Evolutionary conservation across 2,113 vertebrate genomes (phyloP).

Genomic region (Romanogobio albipinnatus): DNA sequence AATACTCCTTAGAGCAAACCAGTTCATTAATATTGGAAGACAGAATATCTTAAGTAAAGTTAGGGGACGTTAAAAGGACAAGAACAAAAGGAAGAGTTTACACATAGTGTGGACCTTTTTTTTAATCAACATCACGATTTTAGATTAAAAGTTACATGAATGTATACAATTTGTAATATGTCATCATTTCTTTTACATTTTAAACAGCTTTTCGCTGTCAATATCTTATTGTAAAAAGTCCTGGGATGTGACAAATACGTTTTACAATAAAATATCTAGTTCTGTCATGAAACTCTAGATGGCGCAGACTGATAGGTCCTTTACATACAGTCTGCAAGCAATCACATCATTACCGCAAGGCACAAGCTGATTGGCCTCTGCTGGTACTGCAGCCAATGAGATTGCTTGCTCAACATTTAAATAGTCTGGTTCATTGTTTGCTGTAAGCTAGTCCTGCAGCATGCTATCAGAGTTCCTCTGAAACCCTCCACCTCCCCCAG

Average conservation of each 20-base stretch:
- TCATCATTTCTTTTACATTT: neutral
- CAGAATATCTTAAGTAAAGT: neutral
- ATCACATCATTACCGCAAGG: no score
- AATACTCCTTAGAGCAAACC: constrained; percentile 9
- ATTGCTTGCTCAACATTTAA: no score
- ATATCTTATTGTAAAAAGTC: neutral
- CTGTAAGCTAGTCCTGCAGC: no score
- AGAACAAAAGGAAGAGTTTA: neutral
- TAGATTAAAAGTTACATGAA: neutral
- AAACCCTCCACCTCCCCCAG: no score
- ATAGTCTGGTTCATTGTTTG: no score
- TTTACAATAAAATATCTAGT: neutral
- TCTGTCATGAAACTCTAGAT: no score
- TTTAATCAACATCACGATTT: neutral
- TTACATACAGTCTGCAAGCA: no score
- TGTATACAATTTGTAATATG: neutral
- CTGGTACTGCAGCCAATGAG: no score
- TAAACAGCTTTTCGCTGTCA: neutral
- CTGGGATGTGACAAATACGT: neutral
- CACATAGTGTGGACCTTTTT: neutral
- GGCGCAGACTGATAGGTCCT: no score
- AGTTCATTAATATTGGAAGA: constrained; percentile 10
- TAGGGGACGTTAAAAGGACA: neutral
- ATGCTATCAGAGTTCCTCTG: no score
- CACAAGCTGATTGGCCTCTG: no score